These are phyloP conservation scores for Dusona sp. DNA, from an alignment of 2,888 invertebrate genomes.

Conservation along the genomic window DNA sequence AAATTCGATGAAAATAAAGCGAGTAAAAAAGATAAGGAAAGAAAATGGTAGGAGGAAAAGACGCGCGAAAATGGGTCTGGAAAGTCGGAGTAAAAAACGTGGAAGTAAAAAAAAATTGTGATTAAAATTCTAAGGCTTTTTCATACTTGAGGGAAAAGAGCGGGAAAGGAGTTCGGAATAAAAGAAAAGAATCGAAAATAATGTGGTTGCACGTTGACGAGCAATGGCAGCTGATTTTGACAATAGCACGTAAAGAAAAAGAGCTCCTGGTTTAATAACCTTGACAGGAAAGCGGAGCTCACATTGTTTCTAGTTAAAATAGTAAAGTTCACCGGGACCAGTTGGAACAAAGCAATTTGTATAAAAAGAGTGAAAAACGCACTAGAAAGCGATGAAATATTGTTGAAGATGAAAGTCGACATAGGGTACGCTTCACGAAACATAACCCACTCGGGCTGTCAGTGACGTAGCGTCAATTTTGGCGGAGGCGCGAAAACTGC, in stretches of 20 bases:
- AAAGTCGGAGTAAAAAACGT: not conserved
- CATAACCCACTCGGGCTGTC: conserved; percentile 75
- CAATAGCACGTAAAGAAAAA: conserved; percentile 74
- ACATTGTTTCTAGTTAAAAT: conserved; percentile 4
- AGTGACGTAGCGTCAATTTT: conserved; percentile 75
- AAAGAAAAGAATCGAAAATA: conserved; percentile 25
- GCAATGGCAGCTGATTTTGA: conserved; percentile 84
- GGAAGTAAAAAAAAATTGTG: not conserved
- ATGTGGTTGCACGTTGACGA: conserved; percentile 53
- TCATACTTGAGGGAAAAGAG: not conserved
- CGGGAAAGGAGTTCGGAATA: not conserved
- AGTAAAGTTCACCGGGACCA: not conserved
- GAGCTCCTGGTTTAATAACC: conserved; percentile 72
- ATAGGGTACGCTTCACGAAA: conserved; percentile 72
- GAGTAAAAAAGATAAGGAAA: not conserved
- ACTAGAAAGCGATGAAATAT: conserved; percentile 46
- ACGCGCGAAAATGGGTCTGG: conserved; percentile 58
- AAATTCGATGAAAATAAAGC: conserved; percentile 4
- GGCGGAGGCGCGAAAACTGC: conserved; percentile 78
- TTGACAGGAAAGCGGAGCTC: conserved; percentile 67
- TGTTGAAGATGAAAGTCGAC: conserved; percentile 67
- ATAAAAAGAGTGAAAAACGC: not conserved
- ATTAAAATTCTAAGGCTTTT: not conserved
- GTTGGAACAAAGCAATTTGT: not conserved
- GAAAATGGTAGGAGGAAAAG: conserved; percentile 33